A percentile compares a stretch with the other conserved stretches of the same genome.
Conservation (phyloP, 2,113 vertebrate species). For the Herpailurus yagouaroundi region DNA sequence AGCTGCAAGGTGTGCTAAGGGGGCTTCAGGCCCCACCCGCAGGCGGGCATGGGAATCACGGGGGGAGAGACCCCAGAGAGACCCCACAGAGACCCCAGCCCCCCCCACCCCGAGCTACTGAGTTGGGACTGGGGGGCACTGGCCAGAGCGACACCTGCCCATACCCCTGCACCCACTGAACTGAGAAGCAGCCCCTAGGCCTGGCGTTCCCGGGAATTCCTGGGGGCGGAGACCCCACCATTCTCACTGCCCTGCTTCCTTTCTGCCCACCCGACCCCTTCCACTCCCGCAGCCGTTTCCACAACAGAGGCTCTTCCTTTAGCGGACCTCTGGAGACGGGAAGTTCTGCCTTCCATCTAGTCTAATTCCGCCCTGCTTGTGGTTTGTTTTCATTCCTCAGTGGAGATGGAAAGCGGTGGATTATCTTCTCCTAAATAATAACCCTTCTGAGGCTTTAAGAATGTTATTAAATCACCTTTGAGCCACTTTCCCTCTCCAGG, state of each 20-base stretch:
- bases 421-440: conserved; percentile 38
- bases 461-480: conserved; percentile 63
- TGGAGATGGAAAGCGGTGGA: conserved; percentile 8
- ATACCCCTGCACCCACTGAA: not conserved
- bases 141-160: not conserved
- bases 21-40: not conserved
- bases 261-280: accelerated
- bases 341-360: not conserved
- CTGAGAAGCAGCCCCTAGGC: not conserved
- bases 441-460: conserved; percentile 7
- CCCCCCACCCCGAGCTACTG: not conserved
- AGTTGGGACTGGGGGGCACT: not conserved
- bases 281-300: not conserved
- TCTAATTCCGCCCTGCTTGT: not conserved
- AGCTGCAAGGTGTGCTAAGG: not conserved
- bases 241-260: not conserved
- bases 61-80: not conserved
- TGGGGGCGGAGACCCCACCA: too few relatives aligned
- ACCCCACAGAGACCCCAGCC: not conserved
- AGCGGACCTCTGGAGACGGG: not conserved
- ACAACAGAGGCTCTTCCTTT: not conserved
- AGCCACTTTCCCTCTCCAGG: conserved; percentile 57
- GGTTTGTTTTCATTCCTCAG: not conserved
- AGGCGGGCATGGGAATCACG: not conserved
- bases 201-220: not conserved